phyloP scores from a whole-genome alignment of 2,113 vertebrate genomes.

The Gymnobelideus leadbeateri region DNA sequence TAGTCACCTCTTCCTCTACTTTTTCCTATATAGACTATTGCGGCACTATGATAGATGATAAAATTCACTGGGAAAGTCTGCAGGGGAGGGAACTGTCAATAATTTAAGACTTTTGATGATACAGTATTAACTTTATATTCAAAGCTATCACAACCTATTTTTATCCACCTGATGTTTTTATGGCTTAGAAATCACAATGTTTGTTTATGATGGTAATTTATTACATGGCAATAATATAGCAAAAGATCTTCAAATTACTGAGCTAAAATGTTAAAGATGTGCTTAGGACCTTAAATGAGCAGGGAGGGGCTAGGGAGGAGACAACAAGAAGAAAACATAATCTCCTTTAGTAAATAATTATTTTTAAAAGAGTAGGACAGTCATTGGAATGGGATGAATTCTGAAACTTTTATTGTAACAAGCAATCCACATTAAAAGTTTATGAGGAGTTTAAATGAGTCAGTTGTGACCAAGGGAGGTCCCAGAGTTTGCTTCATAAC shows the following conservation, averaged over 20 bases:
- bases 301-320: background rate
- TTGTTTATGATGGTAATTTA: slow-evolving; percentile 78
- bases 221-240: slow-evolving; percentile 64
- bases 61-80: slow-evolving; percentile 68
- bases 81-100: slow-evolving; percentile 53
- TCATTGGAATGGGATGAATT: slow-evolving; percentile 24
- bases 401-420: slow-evolving; percentile 33
- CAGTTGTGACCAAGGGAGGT: background rate
- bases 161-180: slow-evolving; percentile 78
- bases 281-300: slow-evolving; percentile 46
- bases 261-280: slow-evolving; percentile 72
- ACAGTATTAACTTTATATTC: slow-evolving; percentile 74
- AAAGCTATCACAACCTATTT: slow-evolving; percentile 72
- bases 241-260: slow-evolving; percentile 78
- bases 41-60: slow-evolving; percentile 65
- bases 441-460: background rate
- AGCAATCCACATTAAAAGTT: slow-evolving; percentile 30
- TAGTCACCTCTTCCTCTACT: slow-evolving; percentile 29
- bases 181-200: slow-evolving; percentile 73
- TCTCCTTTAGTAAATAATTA: background rate
- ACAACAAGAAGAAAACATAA: background rate
- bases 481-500: background rate
- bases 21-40: slow-evolving; percentile 62
- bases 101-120: slow-evolving; percentile 66
- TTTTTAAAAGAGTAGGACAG: background rate